These are phyloP conservation scores for Anoplolepis gracilipes DNA, from an alignment of 1,140 invertebrate species.

Conservation along the genomic window DNA sequence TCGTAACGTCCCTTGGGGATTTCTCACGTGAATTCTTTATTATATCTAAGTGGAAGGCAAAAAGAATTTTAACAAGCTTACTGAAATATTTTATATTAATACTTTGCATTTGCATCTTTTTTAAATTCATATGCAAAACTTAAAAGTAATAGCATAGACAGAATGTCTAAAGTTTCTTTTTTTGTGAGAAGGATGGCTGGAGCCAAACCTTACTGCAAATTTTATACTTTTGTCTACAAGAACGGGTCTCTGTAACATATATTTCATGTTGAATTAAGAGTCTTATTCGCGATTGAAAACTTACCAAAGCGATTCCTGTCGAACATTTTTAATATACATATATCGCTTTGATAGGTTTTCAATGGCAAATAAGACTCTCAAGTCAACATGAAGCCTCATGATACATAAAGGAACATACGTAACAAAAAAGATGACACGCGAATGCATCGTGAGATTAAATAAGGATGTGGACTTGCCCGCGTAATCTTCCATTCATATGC, in stretches of 20 bases:
- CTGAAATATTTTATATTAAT: conserved; percentile 25
- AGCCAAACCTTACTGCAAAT: not conserved
- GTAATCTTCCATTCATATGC: conserved; percentile 54
- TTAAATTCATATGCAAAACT: not conserved
- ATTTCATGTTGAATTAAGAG: not conserved
- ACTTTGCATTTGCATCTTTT: not conserved
- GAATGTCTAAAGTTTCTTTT: not conserved
- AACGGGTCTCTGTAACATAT: not conserved
- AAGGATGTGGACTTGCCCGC: conserved; percentile 32
- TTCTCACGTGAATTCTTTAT: conserved; percentile 22
- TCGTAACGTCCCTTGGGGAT: conserved; percentile 16
- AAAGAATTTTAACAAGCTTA: conserved; percentile 28
- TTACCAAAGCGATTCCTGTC: too few relatives aligned
- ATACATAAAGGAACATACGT: conserved; percentile 21
- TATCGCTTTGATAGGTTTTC: not conserved
- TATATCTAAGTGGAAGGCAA: not conserved
- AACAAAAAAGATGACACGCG: conserved; percentile 17
- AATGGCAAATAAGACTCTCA: conserved; percentile 15
- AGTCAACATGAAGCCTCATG: conserved; percentile 19
- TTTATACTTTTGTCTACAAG: not conserved
- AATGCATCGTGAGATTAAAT: conserved; percentile 31
- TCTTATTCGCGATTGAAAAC: conserved; percentile 12
- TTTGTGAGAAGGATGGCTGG: not conserved
- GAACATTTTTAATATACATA: too few relatives aligned
- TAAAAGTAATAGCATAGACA: not conserved